Percentiles rank a stretch among this genome's conserved stretches.
These are phyloP conservation scores for Pluvialis apricaria DNA, from an alignment of 2,113 vertebrate genomes.

Conservation along the genomic window DNA sequence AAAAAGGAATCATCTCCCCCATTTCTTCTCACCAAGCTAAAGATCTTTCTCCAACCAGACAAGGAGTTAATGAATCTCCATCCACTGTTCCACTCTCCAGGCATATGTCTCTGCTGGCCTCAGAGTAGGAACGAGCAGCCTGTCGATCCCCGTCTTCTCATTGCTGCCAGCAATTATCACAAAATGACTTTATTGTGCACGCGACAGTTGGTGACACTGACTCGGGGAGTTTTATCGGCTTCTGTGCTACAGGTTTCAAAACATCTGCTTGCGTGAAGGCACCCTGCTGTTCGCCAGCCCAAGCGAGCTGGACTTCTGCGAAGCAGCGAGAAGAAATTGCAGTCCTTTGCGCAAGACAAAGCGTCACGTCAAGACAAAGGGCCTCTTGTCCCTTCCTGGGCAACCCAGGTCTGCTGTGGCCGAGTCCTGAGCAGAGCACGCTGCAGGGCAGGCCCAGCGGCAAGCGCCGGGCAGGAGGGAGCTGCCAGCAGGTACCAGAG, in stretches of 20 bases:
- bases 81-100: neutral
- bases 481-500: too few relatives aligned
- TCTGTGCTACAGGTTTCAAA: neutral
- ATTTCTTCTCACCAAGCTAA: neutral
- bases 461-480: neutral
- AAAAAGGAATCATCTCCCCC: neutral
- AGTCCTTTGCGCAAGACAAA: neutral
- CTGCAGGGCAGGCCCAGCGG: neutral
- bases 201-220: neutral
- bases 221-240: neutral
- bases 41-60: neutral
- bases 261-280: neutral
- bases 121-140: neutral
- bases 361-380: fast-evolving
- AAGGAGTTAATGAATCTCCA: neutral
- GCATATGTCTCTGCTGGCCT: neutral
- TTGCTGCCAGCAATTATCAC: neutral
- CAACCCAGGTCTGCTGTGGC: fast-evolving
- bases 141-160: neutral
- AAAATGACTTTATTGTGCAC: neutral
- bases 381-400: neutral
- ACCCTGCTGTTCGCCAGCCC: neutral
- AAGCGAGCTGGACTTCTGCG: neutral
- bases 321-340: neutral
- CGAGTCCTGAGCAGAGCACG: neutral